Evolutionary conservation across 2,797 vertebrate species (phyloP), one percentile per base, ranked within the genome.

Genomic region (Sebastes ruberrimus): DNA sequence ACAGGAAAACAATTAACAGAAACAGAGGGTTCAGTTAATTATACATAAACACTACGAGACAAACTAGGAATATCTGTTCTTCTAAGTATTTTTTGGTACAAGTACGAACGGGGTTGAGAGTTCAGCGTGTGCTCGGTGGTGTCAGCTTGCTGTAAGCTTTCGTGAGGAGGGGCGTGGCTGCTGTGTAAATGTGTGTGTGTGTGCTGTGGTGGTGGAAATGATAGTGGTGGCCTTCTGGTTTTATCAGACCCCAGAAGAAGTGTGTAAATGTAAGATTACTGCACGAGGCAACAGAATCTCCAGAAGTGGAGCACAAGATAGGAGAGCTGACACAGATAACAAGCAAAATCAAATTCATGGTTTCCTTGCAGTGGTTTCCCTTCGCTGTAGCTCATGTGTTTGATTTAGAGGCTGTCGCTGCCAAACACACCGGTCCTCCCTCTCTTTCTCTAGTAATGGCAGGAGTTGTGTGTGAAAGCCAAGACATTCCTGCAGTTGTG

Each of bases 401-500:
- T 92, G 92, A 92, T 94, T 93, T 92, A 87, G 83, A 78, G 82
- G 70, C 80, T 76, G 80, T 27, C 82, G 83, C 87, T 92, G 84
- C 90, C 81, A 86, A 86, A 87, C 78, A 52, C 86, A 74, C 77
- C 72, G 70, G 81, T 66, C 83, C 82, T 85, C 85, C 76, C 75
- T 80, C 71, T 77, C 59, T 59, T 67, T 75, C 53, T 63, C 38
- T 74, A 74, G 57, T 86, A 88, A 91, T 89, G 85, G 87, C 23
- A 89, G 82, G 81, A 88, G 83, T 75, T 85, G 83, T 88, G 72
- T 78, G 86, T 60, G 46, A 83, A 83, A 87, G 93, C 92, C 89
- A 92, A 89, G 83, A 93, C 86, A 95, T 94, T 95, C 93, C 89
- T 92, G 72, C 46, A 84, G 71, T 85, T 75, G 82, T 75, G 76